Evolutionary conservation across 2,888 invertebrate species (phyloP), one percentile per base, ranked within the genome.

Genomic region (Lottia gigantea): DNA sequence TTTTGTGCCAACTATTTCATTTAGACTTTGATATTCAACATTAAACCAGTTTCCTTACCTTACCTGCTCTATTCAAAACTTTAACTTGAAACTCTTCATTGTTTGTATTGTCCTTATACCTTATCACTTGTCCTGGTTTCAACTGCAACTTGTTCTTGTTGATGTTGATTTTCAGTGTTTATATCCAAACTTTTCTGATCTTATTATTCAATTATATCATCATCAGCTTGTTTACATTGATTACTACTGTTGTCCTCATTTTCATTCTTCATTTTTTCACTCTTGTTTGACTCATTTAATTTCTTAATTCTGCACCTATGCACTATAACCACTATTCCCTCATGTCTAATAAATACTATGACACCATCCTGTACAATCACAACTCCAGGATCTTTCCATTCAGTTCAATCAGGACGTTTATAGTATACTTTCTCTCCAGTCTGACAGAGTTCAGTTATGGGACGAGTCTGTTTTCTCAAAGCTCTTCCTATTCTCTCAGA

Each of bases 341-440:
- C 65, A 19, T 65, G 65, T 23, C 65, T 40, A 47, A 65, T 46
- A 14, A 65, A 65, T 1, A 46, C 45, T 25, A 65, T 47, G 16
- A 65, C 65, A 23, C 65, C 65, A 46, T 65, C 65, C 23, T 65
- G 46, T 23, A 46, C 65, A 15, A 65, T 46, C 6, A 65, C 65
- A 11, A 23, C 45, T 16, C 15, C 65, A 0, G 65, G 65, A 19
- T 19, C 65, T 46, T 46, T 65, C 65, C 65, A 65, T 46, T 46
- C 47, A 25, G 46, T 46, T 25, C 47, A 15, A 19, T 65, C 65
- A 45, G 68, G 55, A 23, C 55, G n/a, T 23, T 55, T 55, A 23
- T 68, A 40, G 49, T 68, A 64, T 1, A 68, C 62, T 23, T 49
- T 47, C 23, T 69, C 65, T 31, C 69, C 69, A 31, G 40, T 16